These are phyloP conservation scores for Neolamprologus modestus DNA, from an alignment of 2,113 vertebrate genomes.

Conservation along the genomic window DNA sequence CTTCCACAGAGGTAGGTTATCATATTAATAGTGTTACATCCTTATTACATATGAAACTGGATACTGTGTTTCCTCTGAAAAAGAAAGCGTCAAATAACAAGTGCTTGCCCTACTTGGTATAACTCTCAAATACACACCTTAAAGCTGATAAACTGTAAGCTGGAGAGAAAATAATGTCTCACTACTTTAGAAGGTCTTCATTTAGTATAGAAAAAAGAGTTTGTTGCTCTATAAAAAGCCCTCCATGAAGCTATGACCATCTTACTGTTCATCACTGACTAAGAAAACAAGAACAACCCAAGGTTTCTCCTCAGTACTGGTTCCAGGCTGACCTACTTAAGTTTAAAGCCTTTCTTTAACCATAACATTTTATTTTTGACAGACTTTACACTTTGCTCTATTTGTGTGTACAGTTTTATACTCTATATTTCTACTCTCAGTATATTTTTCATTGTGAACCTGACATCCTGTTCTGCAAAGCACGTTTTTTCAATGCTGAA, in stretches of 20 bases:
- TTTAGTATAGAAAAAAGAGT: neutral
- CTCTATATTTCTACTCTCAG: neutral
- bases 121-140: rapidly evolving
- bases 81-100: neutral
- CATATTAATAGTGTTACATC: neutral
- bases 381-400: neutral
- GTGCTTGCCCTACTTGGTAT: neutral
- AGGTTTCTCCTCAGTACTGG: neutral
- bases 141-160: rapidly evolving
- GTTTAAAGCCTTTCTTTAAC: neutral
- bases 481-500: neutral
- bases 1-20: neutral
- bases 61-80: neutral
- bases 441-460: neutral
- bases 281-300: neutral
- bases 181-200: neutral
- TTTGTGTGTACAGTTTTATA: neutral
- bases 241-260: neutral
- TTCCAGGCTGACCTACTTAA: neutral
- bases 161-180: neutral
- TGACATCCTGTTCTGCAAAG: neutral
- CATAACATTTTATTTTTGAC: neutral
- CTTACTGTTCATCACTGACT: neutral
- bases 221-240: neutral
- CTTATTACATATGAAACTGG: neutral